Evolutionary conservation across 2,113 vertebrate species (phyloP).

Genomic region (Aptenodytes forsteri): DNA sequence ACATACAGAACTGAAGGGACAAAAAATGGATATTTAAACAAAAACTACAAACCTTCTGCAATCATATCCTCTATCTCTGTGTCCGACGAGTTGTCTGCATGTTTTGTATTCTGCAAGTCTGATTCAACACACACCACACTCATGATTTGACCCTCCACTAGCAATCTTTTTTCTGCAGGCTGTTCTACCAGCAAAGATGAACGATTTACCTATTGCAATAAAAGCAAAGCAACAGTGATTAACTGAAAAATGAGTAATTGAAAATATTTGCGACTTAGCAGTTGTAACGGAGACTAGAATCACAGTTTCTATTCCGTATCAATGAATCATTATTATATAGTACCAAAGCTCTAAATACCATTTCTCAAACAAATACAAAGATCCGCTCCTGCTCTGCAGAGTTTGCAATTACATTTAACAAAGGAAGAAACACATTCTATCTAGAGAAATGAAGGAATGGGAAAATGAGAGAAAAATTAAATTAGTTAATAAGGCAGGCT

Average conservation of each 20-base stretch:
- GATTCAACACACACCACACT: constrained; percentile 81
- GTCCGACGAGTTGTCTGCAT: constrained; percentile 86
- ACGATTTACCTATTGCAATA: constrained; percentile 79
- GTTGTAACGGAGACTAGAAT: background rate
- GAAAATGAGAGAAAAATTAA: background rate
- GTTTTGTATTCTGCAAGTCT: constrained; percentile 82
- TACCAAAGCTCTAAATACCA: background rate
- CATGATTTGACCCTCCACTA: constrained; percentile 81
- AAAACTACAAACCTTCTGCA: constrained; percentile 80
- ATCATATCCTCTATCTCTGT: constrained; percentile 87
- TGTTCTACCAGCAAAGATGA: constrained; percentile 83
- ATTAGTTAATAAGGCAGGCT: background rate
- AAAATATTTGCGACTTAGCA: background rate
- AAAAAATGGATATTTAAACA: background rate
- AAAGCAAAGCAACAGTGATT: constrained; percentile 18
- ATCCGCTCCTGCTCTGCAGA: background rate
- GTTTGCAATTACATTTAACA: background rate
- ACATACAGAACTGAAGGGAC: background rate
- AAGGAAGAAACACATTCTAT: background rate
- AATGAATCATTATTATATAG: background rate
- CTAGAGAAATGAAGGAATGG: background rate
- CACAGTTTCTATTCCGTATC: background rate
- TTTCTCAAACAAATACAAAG: background rate
- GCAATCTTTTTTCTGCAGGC: constrained; percentile 80
- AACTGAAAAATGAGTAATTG: background rate